Evolutionary conservation across 2,888 invertebrate genomes (phyloP).

Genomic region (Drosophila crucigera): DNA sequence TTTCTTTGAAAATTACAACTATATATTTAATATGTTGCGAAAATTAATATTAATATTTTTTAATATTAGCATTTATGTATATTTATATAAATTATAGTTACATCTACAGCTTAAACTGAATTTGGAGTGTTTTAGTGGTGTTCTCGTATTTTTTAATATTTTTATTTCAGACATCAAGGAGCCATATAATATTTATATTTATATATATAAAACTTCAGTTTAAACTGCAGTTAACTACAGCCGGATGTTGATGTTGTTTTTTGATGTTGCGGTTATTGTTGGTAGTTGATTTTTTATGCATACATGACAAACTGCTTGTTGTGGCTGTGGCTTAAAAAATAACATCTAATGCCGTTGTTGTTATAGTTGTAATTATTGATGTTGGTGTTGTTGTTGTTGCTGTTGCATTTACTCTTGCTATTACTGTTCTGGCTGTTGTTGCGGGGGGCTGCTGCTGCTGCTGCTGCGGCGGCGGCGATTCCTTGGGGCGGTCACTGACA

Average conservation of each 20-base stretch:
- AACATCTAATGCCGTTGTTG: slow-evolving; percentile 67
- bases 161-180: slow-evolving; percentile 42
- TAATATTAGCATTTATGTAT: slow-evolving; percentile 80
- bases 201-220: slow-evolving; percentile 77
- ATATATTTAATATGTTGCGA: slow-evolving; percentile 75
- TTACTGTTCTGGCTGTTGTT: slow-evolving; percentile 61
- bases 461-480: slow-evolving; percentile 50
- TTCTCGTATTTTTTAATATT: slow-evolving; percentile 39
- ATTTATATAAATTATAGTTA: slow-evolving; percentile 81
- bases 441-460: slow-evolving; percentile 47
- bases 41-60: slow-evolving; percentile 80
- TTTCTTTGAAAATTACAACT: slow-evolving; percentile 71
- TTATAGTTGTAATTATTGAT: slow-evolving; percentile 49
- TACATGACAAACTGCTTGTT: slow-evolving; percentile 74
- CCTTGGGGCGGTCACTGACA: slow-evolving; percentile 90
- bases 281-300: slow-evolving; percentile 61
- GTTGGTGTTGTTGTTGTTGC: slow-evolving; percentile 53
- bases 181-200: slow-evolving; percentile 53
- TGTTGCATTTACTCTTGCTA: slow-evolving; percentile 52
- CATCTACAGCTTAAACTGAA: slow-evolving; percentile 77
- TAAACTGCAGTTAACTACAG: slow-evolving; percentile 80
- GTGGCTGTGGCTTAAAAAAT: slow-evolving; percentile 73
- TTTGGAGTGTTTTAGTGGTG: slow-evolving; percentile 77
- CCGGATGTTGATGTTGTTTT: slow-evolving; percentile 64
- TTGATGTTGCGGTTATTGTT: slow-evolving; percentile 54